Evolutionary conservation across 92 coral and sea anemone species (phyloP), one percentile per base, ranked within the genome.

Genomic region (Porites evermanni): DNA sequence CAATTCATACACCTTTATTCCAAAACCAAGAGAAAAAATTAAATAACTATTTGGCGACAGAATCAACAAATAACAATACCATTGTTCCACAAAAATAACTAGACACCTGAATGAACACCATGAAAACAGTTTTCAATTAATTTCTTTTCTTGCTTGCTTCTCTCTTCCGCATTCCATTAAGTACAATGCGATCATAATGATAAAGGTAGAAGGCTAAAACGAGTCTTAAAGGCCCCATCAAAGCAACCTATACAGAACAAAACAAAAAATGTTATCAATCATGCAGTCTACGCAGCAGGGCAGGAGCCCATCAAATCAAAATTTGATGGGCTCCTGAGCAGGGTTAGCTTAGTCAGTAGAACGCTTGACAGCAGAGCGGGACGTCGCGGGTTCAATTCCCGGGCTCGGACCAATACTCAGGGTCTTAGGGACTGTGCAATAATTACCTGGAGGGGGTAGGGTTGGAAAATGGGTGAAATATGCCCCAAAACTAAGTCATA

Each of bases 171-270:
- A 83, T 92, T 74, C 98, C 98, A 47, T 91, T 76, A 10, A 47
- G 76, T 6, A 92, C 98, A 80, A 96, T 91, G 70, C 88, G 85
- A 79, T 95, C 95, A 73, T 94, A 93, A 21, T 89, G 79, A 14
- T 80, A 67, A 32, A 92, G 70, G 80, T 85, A 85, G 70, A 89
- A 87, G 20, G 92, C 89, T 79, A 92, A 83, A 13, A 95, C 91
- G 32, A 96, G 64, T 72, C 99, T 98, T 56, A 91, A 83, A 11
- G 89, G 85, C 18, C 99, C 99, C 99, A 96, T 96, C 38, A 89
- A 64, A 69, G 87, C 60, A 16, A 86, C 90, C 99, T 96, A 64
- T 26, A 59, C 58, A 82, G 59, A 91, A 12, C 29, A 75, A 74
- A 63, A 20, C 10, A 16, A 59, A 24, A 26, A 80, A 3, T 5